Conservation (phyloP, 1,140 invertebrate species). For the Drosophila pseudoananassae region DNA sequence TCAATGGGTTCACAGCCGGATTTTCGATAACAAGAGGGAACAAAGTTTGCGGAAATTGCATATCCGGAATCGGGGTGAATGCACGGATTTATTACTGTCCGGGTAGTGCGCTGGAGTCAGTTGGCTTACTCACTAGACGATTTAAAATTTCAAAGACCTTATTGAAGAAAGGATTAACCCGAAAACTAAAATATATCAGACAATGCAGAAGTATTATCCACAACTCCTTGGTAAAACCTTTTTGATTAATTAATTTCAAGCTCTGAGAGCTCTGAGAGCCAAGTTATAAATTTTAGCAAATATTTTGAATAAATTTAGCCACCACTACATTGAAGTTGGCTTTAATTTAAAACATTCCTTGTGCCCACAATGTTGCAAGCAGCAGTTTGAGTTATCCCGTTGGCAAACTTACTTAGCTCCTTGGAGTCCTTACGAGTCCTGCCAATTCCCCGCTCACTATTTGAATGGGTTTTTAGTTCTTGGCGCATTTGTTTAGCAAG, state of each 20-base stretch:
- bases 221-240: neutral
- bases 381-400: conserved; percentile 35
- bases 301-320: conserved; percentile 1
- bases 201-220: neutral
- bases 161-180: too few species aligned
- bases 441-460: conserved; percentile 21
- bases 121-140: too few species aligned
- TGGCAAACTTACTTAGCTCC: conserved; percentile 9
- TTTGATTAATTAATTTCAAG: neutral
- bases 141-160: too few species aligned
- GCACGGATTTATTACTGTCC: neutral
- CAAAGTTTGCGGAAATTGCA: conserved; percentile 6
- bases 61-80: conserved; percentile 12
- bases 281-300: neutral
- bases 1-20: conserved; percentile 30
- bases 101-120: neutral
- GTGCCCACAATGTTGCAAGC: conserved; percentile 1
- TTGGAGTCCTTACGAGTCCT: conserved; percentile 4
- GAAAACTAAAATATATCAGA: too few species aligned
- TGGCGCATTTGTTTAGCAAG: conserved; percentile 24
- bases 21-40: neutral
- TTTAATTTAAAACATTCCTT: conserved; percentile 3
- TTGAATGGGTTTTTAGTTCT: conserved; percentile 45
- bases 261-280: neutral
- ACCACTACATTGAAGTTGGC: neutral